A percentile compares a stretch with the other conserved stretches of the same genome.
Conservation (phyloP, 2,113 vertebrate species). For the Rhegmatorhina hoffmannsi region DNA sequence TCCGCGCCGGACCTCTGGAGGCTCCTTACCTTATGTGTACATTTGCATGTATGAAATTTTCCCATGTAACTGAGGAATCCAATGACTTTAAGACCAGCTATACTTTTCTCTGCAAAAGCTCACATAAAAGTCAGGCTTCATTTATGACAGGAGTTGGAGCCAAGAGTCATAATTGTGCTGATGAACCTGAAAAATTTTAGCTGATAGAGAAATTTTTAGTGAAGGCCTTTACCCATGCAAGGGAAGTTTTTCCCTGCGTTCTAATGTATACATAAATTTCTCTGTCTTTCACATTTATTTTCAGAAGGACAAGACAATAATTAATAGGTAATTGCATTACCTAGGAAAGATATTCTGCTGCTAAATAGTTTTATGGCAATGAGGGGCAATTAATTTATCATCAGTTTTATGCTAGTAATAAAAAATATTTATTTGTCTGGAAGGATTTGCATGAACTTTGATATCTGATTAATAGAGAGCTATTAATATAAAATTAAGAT, state of each 20-base stretch:
- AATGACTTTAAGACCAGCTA: neutral
- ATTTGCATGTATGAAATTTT: neutral
- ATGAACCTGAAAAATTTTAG: conserved; percentile 4
- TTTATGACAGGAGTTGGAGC: neutral
- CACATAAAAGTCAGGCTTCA: neutral
- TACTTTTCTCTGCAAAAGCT: neutral
- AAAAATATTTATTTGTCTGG: conserved; percentile 35
- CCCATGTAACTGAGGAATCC: neutral
- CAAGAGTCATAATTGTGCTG: neutral
- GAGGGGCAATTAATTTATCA: conserved; percentile 14
- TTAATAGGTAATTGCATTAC: neutral
- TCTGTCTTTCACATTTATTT: neutral
- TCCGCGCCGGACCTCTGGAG: too few relatives aligned
- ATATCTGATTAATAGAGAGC: neutral
- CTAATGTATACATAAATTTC: neutral
- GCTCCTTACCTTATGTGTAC: too few relatives aligned
- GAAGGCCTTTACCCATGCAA: neutral
- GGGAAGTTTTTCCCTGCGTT: neutral
- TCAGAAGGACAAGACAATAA: neutral
- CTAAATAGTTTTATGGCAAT: neutral
- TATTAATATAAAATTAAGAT: neutral
- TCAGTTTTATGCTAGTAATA: conserved; percentile 20
- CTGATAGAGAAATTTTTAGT: neutral
- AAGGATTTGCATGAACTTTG: conserved; percentile 20
- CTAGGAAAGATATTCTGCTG: neutral